phyloP scores from a whole-genome alignment of 2,888 invertebrate genomes.

The Pachymerium ferrugineum region DNA sequence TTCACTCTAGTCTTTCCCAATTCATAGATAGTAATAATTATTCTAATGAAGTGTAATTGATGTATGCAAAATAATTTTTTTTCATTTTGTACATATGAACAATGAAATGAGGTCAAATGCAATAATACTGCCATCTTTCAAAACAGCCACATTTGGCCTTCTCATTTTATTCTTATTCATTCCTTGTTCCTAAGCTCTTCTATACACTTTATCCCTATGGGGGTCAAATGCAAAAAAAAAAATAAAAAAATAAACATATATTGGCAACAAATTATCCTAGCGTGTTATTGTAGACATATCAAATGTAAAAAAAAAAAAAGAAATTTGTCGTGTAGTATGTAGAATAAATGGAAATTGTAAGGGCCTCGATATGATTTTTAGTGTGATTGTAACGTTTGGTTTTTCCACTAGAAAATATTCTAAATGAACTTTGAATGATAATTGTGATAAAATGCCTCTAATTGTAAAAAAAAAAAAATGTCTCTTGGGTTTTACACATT shows the following conservation, averaged over 20 bases:
- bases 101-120: slow-evolving; percentile 16
- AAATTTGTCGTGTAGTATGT: background rate
- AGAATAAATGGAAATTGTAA: background rate
- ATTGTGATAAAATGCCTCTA: no score
- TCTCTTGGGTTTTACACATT: no score
- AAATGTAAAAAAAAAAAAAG: background rate
- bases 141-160: slow-evolving; percentile 22
- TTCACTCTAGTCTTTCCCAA: slow-evolving; percentile 19
- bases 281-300: slow-evolving; percentile 1
- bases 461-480: no score
- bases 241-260: background rate
- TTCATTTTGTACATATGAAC: slow-evolving; percentile 4
- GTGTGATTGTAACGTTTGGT: no score
- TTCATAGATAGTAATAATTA: background rate
- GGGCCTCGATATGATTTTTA: background rate
- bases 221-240: no score
- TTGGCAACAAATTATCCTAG: slow-evolving; percentile 1
- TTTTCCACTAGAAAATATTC: no score
- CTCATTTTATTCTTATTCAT: slow-evolving; percentile 21
- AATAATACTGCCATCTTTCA: slow-evolving; percentile 19
- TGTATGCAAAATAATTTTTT: slow-evolving; percentile 12
- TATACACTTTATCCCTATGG: slow-evolving; percentile 7
- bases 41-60: background rate
- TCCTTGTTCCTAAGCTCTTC: slow-evolving; percentile 16
- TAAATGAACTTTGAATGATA: no score